Percentiles rank a stretch among this genome's conserved stretches.
phyloP scores from a whole-genome alignment of 2,113 vertebrate genomes.

The Okapia johnstoni region DNA sequence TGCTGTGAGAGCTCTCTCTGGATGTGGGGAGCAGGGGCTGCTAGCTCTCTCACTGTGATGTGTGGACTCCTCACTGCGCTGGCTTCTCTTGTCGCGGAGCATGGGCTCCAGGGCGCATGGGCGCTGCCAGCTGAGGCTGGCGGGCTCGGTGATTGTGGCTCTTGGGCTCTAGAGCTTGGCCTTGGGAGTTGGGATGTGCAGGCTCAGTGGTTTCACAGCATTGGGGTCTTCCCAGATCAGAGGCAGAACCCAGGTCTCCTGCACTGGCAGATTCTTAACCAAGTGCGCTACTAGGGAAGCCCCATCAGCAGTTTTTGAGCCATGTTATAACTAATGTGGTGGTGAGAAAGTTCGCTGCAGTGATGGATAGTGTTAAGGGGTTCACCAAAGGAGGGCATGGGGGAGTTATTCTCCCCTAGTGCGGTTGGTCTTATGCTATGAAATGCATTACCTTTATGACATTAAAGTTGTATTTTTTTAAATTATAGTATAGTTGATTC shows the following conservation, averaged over 20 bases:
- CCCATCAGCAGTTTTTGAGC: background rate
- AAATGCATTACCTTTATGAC: background rate
- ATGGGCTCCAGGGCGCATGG: no score
- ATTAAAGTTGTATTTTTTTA: background rate
- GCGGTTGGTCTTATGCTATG: background rate
- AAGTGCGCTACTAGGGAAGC: background rate
- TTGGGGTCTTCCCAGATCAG: background rate
- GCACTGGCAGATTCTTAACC: background rate
- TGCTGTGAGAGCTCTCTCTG: background rate
- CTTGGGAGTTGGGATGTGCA: background rate
- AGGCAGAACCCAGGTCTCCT: background rate
- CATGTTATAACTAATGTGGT: background rate
- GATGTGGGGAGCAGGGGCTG: background rate
- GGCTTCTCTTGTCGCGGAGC: background rate
- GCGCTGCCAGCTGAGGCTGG: fast-evolving
- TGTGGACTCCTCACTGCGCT: background rate
- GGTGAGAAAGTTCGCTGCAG: background rate
- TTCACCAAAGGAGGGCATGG: background rate
- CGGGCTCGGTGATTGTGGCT: background rate
- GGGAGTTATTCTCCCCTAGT: background rate
- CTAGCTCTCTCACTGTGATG: background rate
- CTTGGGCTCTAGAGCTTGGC: background rate
- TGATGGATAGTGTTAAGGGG: background rate
- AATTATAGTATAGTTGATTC: background rate
- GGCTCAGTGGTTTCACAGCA: background rate